Evolutionary conservation across 2,888 invertebrate genomes (phyloP).

Genomic region (Aphrophora alni): DNA sequence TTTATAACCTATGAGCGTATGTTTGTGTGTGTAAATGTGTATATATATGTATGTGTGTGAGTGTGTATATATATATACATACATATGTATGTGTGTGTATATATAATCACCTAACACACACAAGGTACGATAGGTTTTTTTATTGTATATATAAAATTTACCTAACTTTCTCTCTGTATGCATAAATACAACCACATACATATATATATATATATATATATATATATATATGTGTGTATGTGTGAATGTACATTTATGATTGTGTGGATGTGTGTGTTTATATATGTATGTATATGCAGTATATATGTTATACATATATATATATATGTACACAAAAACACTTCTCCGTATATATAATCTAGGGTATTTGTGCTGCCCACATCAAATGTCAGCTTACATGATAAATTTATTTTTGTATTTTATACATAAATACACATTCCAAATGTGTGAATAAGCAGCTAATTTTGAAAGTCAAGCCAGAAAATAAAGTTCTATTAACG

Average conservation of each 20-base stretch:
- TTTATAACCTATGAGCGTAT: neutral
- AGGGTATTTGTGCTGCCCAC: constrained; percentile 25
- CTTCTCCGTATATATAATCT: neutral
- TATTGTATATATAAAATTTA: too few species aligned
- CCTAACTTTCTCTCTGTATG: too few species aligned
- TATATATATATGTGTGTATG: constrained; percentile 9
- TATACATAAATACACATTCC: constrained; percentile 40
- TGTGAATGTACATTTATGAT: constrained; percentile 14
- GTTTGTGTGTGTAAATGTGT: neutral
- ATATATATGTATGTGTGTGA: neutral
- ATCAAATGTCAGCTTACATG: constrained; percentile 43
- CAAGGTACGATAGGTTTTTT: too few species aligned
- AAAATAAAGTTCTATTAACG: constrained; percentile 13
- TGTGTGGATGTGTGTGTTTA: constrained; percentile 23
- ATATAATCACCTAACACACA: too few species aligned
- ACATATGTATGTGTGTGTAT: neutral
- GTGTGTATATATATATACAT: neutral
- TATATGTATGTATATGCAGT: constrained; percentile 24
- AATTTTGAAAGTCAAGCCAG: neutral
- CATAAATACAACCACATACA: neutral
- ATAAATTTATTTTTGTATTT: constrained; percentile 43
- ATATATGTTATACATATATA: neutral
- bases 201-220: neutral
- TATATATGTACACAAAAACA: constrained; percentile 7
- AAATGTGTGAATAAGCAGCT: constrained; percentile 28